A percentile compares a stretch with the other conserved stretches of the same genome.
phyloP scores from a whole-genome alignment of 2,888 invertebrate genomes.

The Sarcophaga rosellei region DNA sequence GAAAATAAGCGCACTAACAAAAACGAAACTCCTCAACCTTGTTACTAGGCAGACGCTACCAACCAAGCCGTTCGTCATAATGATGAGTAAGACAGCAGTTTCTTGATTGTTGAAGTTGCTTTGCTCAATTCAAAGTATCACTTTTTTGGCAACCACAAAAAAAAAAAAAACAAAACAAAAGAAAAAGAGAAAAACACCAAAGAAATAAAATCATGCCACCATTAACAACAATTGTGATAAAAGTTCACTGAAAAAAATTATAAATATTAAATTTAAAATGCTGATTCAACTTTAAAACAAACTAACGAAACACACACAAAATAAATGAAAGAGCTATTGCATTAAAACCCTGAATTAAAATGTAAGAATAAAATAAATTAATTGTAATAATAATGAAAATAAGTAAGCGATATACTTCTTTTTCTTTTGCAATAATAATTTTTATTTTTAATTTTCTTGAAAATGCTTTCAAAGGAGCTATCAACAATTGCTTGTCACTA shows the following conservation, averaged over 20 bases:
- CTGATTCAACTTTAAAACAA: conserved; percentile 61
- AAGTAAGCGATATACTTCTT: too few species aligned
- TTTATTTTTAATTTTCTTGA: too few species aligned
- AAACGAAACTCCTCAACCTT: conserved; percentile 25
- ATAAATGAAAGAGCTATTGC: conserved; percentile 17
- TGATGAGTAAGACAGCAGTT: conserved; percentile 63
- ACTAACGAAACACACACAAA: not conserved
- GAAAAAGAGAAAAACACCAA: not conserved
- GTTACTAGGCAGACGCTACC: conserved; percentile 41
- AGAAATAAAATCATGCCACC: conserved; percentile 59
- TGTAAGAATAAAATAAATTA: not conserved
- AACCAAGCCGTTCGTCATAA: conserved; percentile 1
- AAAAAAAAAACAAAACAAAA: not conserved
- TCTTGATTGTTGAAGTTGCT: conserved; percentile 59
- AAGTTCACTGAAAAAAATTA: conserved; percentile 19
- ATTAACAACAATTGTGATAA: conserved; percentile 47
- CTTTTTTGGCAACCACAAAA: conserved; percentile 22
- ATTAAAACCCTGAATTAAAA: conserved; percentile 51
- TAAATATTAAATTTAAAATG: conserved; percentile 51
- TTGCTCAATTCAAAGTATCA: conserved; percentile 55
- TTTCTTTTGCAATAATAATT: too few species aligned
- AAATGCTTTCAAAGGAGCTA: too few species aligned
- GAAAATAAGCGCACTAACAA: not conserved
- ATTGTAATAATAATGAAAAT: too few species aligned
- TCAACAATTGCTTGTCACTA: too few species aligned